Conservation (phyloP, 2,113 vertebrate genomes). For the Ammodytes marinus region DNA sequence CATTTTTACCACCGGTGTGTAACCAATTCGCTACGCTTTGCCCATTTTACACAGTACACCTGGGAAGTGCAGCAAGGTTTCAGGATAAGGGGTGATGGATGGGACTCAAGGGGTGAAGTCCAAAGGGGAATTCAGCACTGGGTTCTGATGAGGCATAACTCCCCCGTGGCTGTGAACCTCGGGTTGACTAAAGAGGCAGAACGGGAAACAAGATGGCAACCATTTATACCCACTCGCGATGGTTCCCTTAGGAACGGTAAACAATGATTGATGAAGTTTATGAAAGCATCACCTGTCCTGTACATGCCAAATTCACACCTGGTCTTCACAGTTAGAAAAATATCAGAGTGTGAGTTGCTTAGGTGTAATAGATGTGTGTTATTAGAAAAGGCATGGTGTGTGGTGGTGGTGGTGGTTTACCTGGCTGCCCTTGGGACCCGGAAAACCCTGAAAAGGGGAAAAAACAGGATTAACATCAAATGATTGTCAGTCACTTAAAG, state of each 20-base stretch:
- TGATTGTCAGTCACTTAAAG: not conserved
- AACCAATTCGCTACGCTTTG: constrained; percentile 63
- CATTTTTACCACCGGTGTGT: constrained; percentile 53
- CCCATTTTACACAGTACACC: constrained; percentile 44
- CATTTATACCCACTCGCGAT: constrained; percentile 12
- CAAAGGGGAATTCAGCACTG: constrained; percentile 57
- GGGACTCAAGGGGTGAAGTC: constrained; percentile 44
- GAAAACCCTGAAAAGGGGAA: constrained; percentile 76
- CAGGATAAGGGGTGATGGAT: constrained; percentile 59
- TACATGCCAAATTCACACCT: constrained; percentile 37
- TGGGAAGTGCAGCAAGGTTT: constrained; percentile 25
- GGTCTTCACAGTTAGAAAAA: constrained; percentile 6
- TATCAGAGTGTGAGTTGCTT: not conserved
- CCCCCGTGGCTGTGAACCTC: constrained; percentile 19
- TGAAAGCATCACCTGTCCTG: constrained; percentile 41
- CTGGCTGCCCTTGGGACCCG: constrained; percentile 85
- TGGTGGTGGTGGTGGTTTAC: constrained; percentile 59
- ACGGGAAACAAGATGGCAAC: constrained; percentile 55
- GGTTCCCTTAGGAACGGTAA: constrained; percentile 43
- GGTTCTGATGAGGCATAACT: constrained; percentile 58
- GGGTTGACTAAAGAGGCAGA: constrained; percentile 61
- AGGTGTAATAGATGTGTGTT: constrained; percentile 20
- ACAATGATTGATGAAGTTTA: constrained; percentile 51
- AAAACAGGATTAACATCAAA: constrained; percentile 33
- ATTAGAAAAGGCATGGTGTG: constrained; percentile 24